Evolutionary conservation across 2,888 invertebrate genomes (phyloP).

Genomic region (Chouioia cunea): DNA sequence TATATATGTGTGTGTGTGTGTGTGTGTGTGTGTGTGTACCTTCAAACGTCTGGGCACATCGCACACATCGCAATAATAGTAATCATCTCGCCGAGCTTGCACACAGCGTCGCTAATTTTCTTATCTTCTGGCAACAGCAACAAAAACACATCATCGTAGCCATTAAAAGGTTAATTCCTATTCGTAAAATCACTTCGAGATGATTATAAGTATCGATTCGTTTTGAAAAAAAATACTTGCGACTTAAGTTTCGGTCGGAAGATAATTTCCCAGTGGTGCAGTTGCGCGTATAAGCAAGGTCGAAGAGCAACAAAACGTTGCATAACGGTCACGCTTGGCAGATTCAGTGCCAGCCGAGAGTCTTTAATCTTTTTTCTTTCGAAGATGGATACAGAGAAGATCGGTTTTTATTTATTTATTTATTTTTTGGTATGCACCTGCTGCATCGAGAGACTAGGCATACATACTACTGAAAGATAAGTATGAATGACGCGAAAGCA

Average conservation of each 20-base stretch:
- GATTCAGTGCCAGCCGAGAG: constrained; percentile 37
- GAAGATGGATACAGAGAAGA: too few relatives aligned
- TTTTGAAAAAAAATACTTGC: background rate
- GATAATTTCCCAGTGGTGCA: constrained; percentile 56
- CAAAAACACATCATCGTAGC: constrained; percentile 5
- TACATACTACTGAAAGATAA: too few relatives aligned
- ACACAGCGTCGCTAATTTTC: background rate
- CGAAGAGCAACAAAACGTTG: constrained; percentile 63
- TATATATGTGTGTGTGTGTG: too few relatives aligned
- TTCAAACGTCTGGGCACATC: background rate
- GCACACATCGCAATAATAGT: background rate
- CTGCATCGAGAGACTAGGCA: too few relatives aligned
- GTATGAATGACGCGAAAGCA: too few relatives aligned
- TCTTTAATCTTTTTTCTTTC: too few relatives aligned
- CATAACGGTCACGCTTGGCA: constrained; percentile 67
- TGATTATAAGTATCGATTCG: background rate
- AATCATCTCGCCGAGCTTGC: constrained; percentile 19
- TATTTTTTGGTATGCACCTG: too few relatives aligned
- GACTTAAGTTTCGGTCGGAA: constrained; percentile 27
- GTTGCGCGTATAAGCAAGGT: constrained; percentile 62
- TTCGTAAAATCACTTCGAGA: constrained; percentile 22
- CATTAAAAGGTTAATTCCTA: constrained; percentile 34
- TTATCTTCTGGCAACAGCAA: background rate
- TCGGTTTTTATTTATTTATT: too few relatives aligned
- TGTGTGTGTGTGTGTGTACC: too few relatives aligned